Percentiles rank a stretch among this genome's conserved stretches.
Conservation (phyloP, 2,113 vertebrate genomes). For the Mesembrinibis cayennensis region DNA sequence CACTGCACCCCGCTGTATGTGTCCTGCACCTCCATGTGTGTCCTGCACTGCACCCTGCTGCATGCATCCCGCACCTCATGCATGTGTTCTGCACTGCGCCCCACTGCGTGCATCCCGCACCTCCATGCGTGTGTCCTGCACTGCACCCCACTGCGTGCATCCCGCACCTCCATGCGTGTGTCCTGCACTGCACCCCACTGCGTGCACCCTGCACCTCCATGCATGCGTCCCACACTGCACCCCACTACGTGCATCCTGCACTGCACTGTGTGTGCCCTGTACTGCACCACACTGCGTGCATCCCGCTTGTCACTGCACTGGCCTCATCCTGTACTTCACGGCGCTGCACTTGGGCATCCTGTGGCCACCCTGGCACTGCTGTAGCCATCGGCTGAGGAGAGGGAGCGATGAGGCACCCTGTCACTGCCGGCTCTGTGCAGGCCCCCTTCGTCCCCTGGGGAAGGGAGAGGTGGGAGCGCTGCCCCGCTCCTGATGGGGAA, state of each 20-base stretch:
- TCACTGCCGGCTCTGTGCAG: fast-evolving
- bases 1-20: no score
- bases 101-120: no score
- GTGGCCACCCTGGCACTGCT: neutral
- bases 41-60: no score
- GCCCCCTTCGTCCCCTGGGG: no score
- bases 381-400: neutral
- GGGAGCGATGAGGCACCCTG: no score
- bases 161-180: no score
- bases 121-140: no score
- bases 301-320: neutral
- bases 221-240: neutral
- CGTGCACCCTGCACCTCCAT: no score
- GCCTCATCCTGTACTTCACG: fast-evolving
- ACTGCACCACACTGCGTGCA: fast-evolving
- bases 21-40: neutral
- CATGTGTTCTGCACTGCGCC: neutral
- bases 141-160: neutral
- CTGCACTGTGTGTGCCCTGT: neutral
- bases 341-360: neutral
- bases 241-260: neutral
- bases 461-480: neutral
- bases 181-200: neutral
- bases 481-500: neutral
- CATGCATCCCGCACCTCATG: no score